These are phyloP conservation scores for Drosophila ogumai DNA, from an alignment of 1,140 invertebrate species.

Conservation along the genomic window DNA sequence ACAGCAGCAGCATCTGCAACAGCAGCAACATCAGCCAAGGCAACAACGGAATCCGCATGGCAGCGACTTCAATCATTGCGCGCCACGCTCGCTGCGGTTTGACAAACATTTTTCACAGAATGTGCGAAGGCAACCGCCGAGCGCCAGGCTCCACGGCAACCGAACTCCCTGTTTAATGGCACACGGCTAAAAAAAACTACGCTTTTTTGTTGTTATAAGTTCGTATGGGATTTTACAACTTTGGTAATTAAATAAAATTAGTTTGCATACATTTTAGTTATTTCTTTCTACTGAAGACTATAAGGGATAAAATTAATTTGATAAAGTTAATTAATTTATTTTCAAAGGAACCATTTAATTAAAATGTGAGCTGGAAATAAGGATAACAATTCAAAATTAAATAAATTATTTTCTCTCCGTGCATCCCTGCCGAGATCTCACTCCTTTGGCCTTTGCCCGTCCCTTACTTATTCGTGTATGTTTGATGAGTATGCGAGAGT, in stretches of 20 bases:
- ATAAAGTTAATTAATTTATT: background rate
- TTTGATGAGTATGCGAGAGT: slow-evolving; percentile 81
- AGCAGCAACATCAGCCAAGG: slow-evolving; percentile 38
- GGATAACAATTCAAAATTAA: no score
- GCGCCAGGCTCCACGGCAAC: slow-evolving; percentile 27
- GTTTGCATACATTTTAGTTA: background rate
- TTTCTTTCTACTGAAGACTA: background rate
- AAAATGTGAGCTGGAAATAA: background rate
- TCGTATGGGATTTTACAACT: background rate
- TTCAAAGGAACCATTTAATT: background rate
- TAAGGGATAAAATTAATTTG: no score
- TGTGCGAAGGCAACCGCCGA: slow-evolving; percentile 63
- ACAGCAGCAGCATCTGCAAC: slow-evolving; percentile 20
- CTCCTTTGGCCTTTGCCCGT: slow-evolving; percentile 29
- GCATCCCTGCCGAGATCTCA: slow-evolving; percentile 15
- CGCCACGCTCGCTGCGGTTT: slow-evolving; percentile 78
- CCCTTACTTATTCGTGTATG: slow-evolving; percentile 61
- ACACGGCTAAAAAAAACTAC: slow-evolving; percentile 17
- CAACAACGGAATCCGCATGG: slow-evolving; percentile 61
- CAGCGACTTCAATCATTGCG: slow-evolving; percentile 80
- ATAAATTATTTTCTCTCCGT: slow-evolving; percentile 1
- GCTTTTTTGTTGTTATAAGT: background rate
- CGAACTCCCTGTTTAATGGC: slow-evolving; percentile 34
- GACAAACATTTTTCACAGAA: slow-evolving; percentile 82
- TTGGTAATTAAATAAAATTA: background rate